phyloP scores from a whole-genome alignment of 2,113 vertebrate species.

The human region DNA sequence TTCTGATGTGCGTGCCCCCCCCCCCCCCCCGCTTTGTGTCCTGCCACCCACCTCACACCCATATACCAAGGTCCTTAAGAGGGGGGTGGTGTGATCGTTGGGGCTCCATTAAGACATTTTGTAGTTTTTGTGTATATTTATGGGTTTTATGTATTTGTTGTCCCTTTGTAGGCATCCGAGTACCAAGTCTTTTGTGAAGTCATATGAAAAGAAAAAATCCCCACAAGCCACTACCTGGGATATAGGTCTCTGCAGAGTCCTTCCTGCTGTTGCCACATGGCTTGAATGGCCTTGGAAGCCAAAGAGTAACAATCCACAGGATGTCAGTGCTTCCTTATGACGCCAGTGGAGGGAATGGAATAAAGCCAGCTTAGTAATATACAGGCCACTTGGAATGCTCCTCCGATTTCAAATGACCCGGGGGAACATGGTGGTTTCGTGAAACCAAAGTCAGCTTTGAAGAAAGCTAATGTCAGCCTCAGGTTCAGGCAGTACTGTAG shows the following conservation, averaged over 20 bases:
- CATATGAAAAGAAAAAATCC: background rate
- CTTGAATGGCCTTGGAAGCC: background rate
- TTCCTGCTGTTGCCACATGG: fast-evolving
- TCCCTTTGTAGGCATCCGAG: background rate
- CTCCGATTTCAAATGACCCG: background rate
- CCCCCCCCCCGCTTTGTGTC: background rate
- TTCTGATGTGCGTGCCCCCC: background rate
- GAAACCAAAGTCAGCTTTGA: background rate
- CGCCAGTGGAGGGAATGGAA: background rate
- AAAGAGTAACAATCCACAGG: background rate
- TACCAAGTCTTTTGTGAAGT: background rate
- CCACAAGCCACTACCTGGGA: background rate
- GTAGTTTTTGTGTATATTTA: too few relatives aligned
- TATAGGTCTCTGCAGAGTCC: fast-evolving
- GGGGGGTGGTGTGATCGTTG: background rate
- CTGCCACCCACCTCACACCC: background rate
- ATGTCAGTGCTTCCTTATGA: background rate
- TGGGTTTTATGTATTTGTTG: background rate
- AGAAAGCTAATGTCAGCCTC: background rate
- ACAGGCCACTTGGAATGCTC: too few relatives aligned
- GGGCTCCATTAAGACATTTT: background rate
- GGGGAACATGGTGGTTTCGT: background rate
- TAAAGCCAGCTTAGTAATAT: background rate
- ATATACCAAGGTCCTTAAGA: too few relatives aligned
- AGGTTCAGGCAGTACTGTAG: background rate